Conservation (phyloP, 92 coral and sea anemone species). For the Actinostola sp. region DNA sequence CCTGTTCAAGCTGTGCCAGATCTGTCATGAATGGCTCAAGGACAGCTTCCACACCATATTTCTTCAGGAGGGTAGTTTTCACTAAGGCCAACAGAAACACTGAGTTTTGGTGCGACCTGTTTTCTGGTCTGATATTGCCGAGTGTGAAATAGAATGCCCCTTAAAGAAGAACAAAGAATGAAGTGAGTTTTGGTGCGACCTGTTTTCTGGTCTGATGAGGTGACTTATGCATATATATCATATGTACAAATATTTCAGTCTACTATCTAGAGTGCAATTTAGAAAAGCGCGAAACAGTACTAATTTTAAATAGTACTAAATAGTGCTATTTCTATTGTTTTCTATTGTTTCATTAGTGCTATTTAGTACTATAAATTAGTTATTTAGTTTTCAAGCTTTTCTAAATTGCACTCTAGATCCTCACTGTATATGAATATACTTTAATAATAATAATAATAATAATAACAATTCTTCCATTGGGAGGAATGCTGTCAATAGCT, state of each 20-base stretch:
- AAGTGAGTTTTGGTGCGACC: conserved; percentile 44
- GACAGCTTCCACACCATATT: conserved; percentile 61
- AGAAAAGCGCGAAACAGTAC: too few species aligned
- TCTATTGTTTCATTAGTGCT: too few species aligned
- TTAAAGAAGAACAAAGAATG: conserved; percentile 12
- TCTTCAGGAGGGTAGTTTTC: conserved; percentile 41
- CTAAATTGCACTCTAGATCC: too few species aligned
- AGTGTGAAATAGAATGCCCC: conserved; percentile 55
- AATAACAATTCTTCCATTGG: too few species aligned
- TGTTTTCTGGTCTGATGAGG: conserved; percentile 29
- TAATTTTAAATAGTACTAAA: too few species aligned
- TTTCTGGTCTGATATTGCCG: conserved; percentile 47
- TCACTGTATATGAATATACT: too few species aligned
- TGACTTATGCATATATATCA: neutral
- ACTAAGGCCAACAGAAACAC: conserved; percentile 59
- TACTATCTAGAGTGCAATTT: too few species aligned
- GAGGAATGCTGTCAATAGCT: too few species aligned
- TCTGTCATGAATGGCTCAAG: conserved; percentile 60
- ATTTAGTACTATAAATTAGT: too few species aligned
- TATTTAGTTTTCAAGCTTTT: too few species aligned
- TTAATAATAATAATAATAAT: too few species aligned
- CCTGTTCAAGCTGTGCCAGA: conserved; percentile 64
- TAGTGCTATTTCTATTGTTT: too few species aligned
- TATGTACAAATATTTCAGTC: neutral
- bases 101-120: conserved; percentile 45